Base-by-base conservation (phyloP, 2,888 invertebrate species). In the Zootermopsis nevadensis region DNA sequence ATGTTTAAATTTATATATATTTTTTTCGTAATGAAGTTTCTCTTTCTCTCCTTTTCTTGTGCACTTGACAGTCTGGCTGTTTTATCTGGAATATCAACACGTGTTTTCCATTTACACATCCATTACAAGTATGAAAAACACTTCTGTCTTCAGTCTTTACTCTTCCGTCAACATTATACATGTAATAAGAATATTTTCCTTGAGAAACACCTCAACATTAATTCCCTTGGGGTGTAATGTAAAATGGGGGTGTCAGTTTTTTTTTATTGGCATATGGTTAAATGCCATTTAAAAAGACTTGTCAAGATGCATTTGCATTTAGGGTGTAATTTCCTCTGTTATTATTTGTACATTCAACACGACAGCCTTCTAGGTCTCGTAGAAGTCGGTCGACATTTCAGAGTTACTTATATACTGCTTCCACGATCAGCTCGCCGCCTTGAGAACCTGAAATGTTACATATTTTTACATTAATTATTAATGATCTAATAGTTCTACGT, bases 1-100 rank as follows among this genome's bases (percentile, higher is more conserved):
- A 79, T 79, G 33, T 79, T 8, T 74, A 74, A 33, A 74, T 74
- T 74, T 38, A 38, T 27, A 27, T 69, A 27, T 74, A 74, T n/a
- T 69, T 69, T 33, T 69, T 33, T 33, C 22, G 33, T 22, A 27
- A 69, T 8, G 30, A 33, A 31, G 19, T 22, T 22, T 69, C 6
- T 33, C 27, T 69, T 22, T 22, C 7, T 69, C 33, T 69, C 0
- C 33, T 30, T 69, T 69, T 69, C 1, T 60, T 27, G n/a, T 27
- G 10, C 27, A 60, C n/a, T 60, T 60, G n/a, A 60, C 53, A n/a
- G 60, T 24, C 60, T 60, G 27, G n/a, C 60, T 27, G 60, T 27
- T 60, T n/a, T 60, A 60, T 60, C 60, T 60, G 15, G 10, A 60
- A 60, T n/a, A 60, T 60, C n/a, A 60, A 60, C 60, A 69, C 30